Base-by-base conservation (phyloP, 1,140 invertebrate species). In the Cotesia typhae region DNA sequence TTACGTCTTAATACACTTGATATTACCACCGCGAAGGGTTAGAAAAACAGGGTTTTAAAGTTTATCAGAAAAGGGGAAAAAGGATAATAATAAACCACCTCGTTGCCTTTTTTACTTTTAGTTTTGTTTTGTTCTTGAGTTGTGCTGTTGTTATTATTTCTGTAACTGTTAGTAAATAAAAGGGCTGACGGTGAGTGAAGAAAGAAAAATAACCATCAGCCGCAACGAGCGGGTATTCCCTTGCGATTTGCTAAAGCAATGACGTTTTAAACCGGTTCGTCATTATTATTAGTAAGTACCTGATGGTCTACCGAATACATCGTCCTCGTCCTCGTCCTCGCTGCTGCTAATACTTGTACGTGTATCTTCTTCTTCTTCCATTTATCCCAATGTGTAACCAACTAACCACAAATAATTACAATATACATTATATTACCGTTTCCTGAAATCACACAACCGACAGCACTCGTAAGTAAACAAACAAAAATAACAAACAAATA, bases 231-330 rank as follows among this genome's bases (percentile, higher is more conserved):
- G 60, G 37, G 60, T 63, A 63, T 63, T 63, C 60, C 60, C 60
- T 41, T 36, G 35, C 60, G 60, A 41, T 41, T 28, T 20, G 10
- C 28, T 38, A 36, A 59, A 59, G 60, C 35, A 63, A 63, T 63
- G 60, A 63, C 60, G 60, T 63, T 63, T 57, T 63, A 12, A 41
- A 63, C 60, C 60, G 60, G 60, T 63, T 63, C 60, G 35, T 0
- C 37, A 63, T 47, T 47, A 47, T 47, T 47, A 47, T 63, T 63
- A 41, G 60, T 41, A 41, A 63, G 60, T 63, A 63, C 60, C 60
- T 63, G 60, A 63, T 63, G 36, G 14, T 63, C 60, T 63, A 41
- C 60, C 60, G 36, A 63, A 37, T 63, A 63, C 60, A 63, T 63
- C 60, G 60, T 63, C 41, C 5, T 47, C 41, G 41, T 47, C 41